Conservation (phyloP, 2,888 invertebrate species). For the Tetanocera ferruginea region DNA sequence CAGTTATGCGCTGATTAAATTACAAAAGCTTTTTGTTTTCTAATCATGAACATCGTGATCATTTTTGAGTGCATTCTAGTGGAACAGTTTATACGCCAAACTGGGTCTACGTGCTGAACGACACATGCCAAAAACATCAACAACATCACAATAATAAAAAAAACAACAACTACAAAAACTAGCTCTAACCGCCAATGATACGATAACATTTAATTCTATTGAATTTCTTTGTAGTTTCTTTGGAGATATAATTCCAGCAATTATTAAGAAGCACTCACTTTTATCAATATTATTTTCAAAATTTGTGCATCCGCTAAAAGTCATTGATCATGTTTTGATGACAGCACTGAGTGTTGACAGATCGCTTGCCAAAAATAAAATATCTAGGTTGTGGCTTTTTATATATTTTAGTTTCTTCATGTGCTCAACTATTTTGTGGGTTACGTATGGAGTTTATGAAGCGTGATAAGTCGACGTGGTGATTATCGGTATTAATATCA, state of each 20-base stretch:
- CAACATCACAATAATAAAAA: background rate
- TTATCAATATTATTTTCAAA: background rate
- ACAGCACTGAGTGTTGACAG: background rate
- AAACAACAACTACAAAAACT: background rate
- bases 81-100: background rate
- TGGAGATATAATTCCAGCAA: background rate
- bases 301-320: background rate
- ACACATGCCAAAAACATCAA: conserved; percentile 11
- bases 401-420: no score
- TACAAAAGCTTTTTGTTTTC: background rate
- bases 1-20: background rate
- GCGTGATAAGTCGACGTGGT: no score
- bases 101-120: conserved; percentile 3
- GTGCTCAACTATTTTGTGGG: no score
- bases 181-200: background rate
- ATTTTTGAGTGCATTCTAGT: conserved; percentile 8
- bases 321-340: conserved; percentile 4
- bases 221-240: background rate
- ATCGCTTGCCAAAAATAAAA: no score
- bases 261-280: background rate
- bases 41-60: conserved; percentile 9
- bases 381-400: no score
- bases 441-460: no score
- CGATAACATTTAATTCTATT: background rate
- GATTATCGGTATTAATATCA: no score